Evolutionary conservation across 2,113 vertebrate species (phyloP).

Genomic region (Vidua macroura): DNA sequence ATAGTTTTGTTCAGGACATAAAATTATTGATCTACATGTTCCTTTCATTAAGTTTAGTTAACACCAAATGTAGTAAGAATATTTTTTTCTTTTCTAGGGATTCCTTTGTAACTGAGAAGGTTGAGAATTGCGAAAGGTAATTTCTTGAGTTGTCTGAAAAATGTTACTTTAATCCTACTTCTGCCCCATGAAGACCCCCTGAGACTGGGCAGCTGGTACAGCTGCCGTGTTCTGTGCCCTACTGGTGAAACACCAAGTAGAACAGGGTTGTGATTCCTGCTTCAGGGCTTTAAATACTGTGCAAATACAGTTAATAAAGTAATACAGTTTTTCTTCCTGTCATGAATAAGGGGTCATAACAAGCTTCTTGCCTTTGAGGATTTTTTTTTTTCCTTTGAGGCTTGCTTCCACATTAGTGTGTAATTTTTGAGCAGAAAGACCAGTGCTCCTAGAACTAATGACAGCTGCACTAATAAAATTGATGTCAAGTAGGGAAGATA

Average conservation of each 20-base stretch:
- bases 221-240: neutral
- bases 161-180: neutral
- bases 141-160: neutral
- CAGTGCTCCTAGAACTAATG: neutral
- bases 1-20: neutral
- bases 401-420: neutral
- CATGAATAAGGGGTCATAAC: neutral
- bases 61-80: neutral
- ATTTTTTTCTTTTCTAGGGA: constrained; percentile 10
- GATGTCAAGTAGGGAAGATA: neutral
- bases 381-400: neutral
- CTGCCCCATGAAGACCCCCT: neutral
- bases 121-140: neutral
- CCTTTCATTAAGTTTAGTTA: neutral
- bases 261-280: neutral
- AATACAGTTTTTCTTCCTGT: neutral
- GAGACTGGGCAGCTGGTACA: neutral
- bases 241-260: neutral
- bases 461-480: neutral
- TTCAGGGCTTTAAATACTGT: neutral
- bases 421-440: neutral
- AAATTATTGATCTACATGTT: neutral
- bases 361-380: neutral
- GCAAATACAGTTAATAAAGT: neutral
- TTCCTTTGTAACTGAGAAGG: neutral